Percentiles rank a stretch among this genome's conserved stretches.
Conservation (phyloP, 2,888 invertebrate species). For the Ophonus ardosiacus region DNA sequence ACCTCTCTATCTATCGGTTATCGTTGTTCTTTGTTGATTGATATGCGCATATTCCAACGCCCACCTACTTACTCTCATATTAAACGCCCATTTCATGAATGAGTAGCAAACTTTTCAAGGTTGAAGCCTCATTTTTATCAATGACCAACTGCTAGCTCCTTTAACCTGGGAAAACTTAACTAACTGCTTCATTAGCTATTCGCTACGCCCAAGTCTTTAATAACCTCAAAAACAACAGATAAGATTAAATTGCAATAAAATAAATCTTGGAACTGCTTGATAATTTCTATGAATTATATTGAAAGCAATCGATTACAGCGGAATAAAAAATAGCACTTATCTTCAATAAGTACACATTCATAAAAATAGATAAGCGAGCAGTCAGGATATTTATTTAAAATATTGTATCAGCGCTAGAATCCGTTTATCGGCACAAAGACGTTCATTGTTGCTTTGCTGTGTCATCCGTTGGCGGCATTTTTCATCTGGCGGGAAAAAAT, state of each 20-base stretch:
- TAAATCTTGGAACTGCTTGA: conserved; percentile 34
- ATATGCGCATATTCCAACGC: conserved; percentile 52
- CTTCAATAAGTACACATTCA: conserved; percentile 36
- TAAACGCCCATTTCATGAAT: conserved; percentile 60
- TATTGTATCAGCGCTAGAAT: conserved; percentile 39
- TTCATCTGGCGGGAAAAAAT: conserved; percentile 50
- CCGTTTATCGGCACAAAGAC: conserved; percentile 49
- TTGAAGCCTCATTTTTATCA: conserved; percentile 46
- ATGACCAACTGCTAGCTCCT: conserved; percentile 33
- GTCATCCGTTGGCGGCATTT: conserved; percentile 47
- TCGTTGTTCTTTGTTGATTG: conserved; percentile 19
- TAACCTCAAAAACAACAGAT: conserved; percentile 40
- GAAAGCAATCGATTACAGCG: conserved; percentile 31
- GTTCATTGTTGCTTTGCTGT: conserved; percentile 46
- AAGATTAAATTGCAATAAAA: conserved; percentile 42
- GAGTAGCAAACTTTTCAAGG: conserved; percentile 51
- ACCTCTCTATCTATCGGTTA: neutral
- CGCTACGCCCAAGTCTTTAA: conserved; percentile 8
- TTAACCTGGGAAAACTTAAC: conserved; percentile 43
- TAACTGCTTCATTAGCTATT: conserved; percentile 32
- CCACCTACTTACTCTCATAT: conserved; percentile 52
- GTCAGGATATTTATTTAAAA: conserved; percentile 48
- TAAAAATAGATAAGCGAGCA: conserved; percentile 50
- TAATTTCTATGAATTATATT: conserved; percentile 31
- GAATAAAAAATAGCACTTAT: conserved; percentile 46